A percentile compares a stretch with the other conserved stretches of the same genome.
These are phyloP conservation scores for Macropus fuliginosus DNA, from an alignment of 2,797 vertebrate genomes.

Conservation along the genomic window DNA sequence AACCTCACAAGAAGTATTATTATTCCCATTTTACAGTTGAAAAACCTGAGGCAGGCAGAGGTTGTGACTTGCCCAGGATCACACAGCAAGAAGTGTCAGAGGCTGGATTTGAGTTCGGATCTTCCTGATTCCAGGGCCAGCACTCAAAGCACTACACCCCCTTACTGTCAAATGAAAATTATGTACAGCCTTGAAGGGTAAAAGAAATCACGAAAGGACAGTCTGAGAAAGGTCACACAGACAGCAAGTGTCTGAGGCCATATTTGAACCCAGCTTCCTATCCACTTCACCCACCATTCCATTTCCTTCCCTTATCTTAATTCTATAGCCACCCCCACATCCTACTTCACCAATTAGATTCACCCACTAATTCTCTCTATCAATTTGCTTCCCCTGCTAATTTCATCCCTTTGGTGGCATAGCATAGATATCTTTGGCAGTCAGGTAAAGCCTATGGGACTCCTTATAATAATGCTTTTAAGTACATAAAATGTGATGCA, in stretches of 20 bases:
- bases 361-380: neutral
- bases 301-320: neutral
- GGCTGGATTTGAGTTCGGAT: neutral
- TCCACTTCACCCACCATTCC: neutral
- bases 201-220: conserved; percentile 25
- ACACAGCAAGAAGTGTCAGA: neutral
- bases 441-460: neutral
- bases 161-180: neutral
- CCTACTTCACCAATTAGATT: neutral
- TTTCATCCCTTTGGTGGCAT: neutral
- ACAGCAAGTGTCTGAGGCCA: neutral
- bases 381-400: neutral
- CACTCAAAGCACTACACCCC: neutral
- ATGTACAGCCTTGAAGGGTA: conserved; percentile 20
- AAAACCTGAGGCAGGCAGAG: neutral
- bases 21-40: neutral
- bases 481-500: neutral
- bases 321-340: neutral
- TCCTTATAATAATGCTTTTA: neutral
- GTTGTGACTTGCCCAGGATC: neutral
- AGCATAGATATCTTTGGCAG: neutral
- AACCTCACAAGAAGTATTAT: neutral
- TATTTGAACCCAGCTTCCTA: neutral
- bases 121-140: neutral
- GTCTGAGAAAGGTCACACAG: neutral